Conservation (phyloP, 1,140 invertebrate species). For the Papilio helenus region DNA sequence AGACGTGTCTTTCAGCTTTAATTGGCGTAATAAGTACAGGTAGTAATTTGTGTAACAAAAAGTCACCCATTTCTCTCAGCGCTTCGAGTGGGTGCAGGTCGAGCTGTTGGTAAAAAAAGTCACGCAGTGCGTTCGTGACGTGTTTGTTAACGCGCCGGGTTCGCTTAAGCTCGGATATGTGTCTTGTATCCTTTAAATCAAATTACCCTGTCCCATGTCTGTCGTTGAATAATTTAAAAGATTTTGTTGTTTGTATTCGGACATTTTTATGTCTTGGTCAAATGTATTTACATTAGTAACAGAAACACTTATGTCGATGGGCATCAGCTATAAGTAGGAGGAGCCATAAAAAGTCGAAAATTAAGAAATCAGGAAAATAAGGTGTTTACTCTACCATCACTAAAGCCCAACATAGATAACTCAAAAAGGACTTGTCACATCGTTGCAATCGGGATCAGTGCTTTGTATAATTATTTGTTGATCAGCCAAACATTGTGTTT, state of each 20-base stretch:
- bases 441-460: no score
- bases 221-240: slow-evolving; percentile 22
- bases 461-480: no score
- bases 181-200: slow-evolving; percentile 63
- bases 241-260: background rate
- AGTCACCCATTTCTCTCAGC: slow-evolving; percentile 61
- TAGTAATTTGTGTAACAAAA: slow-evolving; percentile 55
- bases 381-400: no score
- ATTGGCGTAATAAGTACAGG: slow-evolving; percentile 43
- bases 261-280: background rate
- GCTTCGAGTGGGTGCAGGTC: slow-evolving; percentile 46
- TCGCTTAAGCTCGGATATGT: slow-evolving; percentile 66
- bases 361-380: no score
- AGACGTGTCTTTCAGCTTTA: background rate
- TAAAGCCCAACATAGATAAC: no score
- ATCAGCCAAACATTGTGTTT: no score
- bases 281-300: background rate
- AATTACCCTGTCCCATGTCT: slow-evolving; percentile 53
- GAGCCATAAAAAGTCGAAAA: no score
- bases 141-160: slow-evolving; percentile 65
- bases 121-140: slow-evolving; percentile 61
- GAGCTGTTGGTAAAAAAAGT: slow-evolving; percentile 41
- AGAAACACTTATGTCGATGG: no score
- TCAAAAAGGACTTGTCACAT: no score
- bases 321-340: no score